Conservation (phyloP, 2,797 vertebrate species). For the Helarctos malayanus region DNA sequence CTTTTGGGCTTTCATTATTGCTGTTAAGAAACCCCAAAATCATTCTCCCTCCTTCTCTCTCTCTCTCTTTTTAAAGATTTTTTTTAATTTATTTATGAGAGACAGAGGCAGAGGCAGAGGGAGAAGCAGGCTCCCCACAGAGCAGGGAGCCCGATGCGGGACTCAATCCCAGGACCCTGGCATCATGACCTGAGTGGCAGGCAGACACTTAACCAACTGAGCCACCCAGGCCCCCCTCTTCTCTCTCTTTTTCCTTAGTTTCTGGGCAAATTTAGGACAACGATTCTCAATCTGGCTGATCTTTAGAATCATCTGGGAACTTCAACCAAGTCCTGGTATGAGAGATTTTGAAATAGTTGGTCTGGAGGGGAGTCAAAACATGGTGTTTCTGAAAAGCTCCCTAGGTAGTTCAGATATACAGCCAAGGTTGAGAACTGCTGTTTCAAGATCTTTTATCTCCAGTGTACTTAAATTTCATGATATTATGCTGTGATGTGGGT, state of each 20-base stretch:
- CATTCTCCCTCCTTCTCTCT: background rate
- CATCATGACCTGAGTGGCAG: too few species aligned
- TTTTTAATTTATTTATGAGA: too few species aligned
- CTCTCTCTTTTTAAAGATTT: background rate
- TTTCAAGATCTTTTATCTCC: background rate
- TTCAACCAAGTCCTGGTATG: background rate
- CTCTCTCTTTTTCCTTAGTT: background rate
- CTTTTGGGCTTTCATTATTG: background rate
- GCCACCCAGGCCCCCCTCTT: too few species aligned
- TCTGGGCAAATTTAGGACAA: background rate
- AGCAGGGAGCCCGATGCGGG: too few species aligned
- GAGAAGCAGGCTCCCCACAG: too few species aligned
- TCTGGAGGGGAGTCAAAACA: background rate
- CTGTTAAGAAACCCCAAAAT: background rate
- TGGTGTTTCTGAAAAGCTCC: background rate
- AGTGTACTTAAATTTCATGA: background rate
- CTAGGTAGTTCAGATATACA: background rate
- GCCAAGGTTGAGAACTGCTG: background rate
- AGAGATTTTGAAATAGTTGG: background rate
- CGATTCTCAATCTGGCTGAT: background rate
- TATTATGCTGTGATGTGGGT: background rate
- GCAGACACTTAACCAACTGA: too few species aligned
- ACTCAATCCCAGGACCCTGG: too few species aligned
- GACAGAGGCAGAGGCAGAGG: too few species aligned
- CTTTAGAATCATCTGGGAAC: background rate